Evolutionary conservation across 2,797 vertebrate species (phyloP), one percentile per base, ranked within the genome.

Genomic region (Graptemys geographica): DNA sequence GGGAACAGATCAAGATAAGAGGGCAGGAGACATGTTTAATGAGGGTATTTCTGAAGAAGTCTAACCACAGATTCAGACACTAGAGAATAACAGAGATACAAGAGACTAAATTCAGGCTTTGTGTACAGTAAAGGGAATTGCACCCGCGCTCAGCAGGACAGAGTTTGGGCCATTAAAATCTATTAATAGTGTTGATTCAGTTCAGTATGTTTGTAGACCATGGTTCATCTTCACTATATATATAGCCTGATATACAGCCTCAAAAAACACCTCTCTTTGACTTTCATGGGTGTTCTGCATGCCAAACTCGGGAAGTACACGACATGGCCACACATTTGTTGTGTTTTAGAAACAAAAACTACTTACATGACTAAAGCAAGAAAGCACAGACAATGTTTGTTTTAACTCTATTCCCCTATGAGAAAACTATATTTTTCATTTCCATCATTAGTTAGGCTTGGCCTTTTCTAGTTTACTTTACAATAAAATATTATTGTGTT

Each of bases 381-480:
- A 55, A 28, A 93, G 19, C 25, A 84, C 10, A 5, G 4, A 49
- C 9, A 69, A 5, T 5, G 65, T 56, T 76, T 28, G 55, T 59
- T 53, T 74, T 23, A 76, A 76, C 41, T 47, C 25, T 21, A 5
- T 37, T 76, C 13, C 41, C 25, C 44, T 76, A 37, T 76, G 4
- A 23, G 8, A 47, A 27, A 47, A 47, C 72, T 44, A 11, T 74
- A 74, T 74, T 74, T 76, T 47, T 16, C 41, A 78, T 28, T 65
- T 89, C 57, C 27, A 80, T 12, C 69, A 51, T 15, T 8, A 92
- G 25, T 49, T 89, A 85, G 83, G 79, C 18, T 47, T 1, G 9
- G 55, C 90, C 56, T 84, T 72, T 84, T 81, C 7, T 81, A 90
- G 86, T 53, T 1, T 51, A n/a, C 80, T 86, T 92, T 91, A 49